Evolutionary conservation across 53 echinoderm and acorn worm species (phyloP).

Genomic region (Mesocentrotus franciscanus): DNA sequence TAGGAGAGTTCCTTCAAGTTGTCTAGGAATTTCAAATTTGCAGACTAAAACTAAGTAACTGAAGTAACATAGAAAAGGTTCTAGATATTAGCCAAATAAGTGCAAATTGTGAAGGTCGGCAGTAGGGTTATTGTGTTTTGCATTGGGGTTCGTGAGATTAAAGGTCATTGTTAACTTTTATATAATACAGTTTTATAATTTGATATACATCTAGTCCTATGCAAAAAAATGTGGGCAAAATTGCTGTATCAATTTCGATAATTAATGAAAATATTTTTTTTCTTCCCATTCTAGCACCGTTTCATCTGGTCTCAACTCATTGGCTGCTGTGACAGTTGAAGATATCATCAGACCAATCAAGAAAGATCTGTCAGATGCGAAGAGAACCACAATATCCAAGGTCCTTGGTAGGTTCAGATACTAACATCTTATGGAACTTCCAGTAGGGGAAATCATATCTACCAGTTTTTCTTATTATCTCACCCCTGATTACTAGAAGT

Average conservation of each 20-base stretch:
- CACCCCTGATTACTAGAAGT: too few relatives aligned
- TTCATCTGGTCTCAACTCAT: slow-evolving; percentile 87
- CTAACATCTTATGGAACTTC: not conserved
- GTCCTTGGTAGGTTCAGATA: slow-evolving; percentile 70
- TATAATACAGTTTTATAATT: not conserved
- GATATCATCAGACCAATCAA: slow-evolving; percentile 77
- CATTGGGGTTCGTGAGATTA: not conserved
- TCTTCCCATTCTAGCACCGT: slow-evolving; percentile 72
- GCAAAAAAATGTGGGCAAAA: not conserved
- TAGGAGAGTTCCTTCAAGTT: too few relatives aligned
- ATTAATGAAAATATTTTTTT: not conserved
- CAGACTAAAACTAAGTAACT: too few relatives aligned
- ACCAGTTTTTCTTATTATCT: too few relatives aligned
- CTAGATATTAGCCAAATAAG: too few relatives aligned
- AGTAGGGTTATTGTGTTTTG: too few relatives aligned
- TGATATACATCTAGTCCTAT: not conserved
- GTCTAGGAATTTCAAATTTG: too few relatives aligned
- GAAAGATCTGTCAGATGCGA: slow-evolving; percentile 67
- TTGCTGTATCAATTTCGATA: not conserved
- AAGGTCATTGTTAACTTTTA: not conserved
- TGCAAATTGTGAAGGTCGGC: too few relatives aligned
- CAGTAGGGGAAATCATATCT: not conserved
- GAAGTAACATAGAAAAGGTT: too few relatives aligned
- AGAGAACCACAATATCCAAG: slow-evolving; percentile 74
- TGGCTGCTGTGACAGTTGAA: slow-evolving; percentile 88